Conservation (phyloP, 2,113 vertebrate species). For the Turdus rufiventris region DNA sequence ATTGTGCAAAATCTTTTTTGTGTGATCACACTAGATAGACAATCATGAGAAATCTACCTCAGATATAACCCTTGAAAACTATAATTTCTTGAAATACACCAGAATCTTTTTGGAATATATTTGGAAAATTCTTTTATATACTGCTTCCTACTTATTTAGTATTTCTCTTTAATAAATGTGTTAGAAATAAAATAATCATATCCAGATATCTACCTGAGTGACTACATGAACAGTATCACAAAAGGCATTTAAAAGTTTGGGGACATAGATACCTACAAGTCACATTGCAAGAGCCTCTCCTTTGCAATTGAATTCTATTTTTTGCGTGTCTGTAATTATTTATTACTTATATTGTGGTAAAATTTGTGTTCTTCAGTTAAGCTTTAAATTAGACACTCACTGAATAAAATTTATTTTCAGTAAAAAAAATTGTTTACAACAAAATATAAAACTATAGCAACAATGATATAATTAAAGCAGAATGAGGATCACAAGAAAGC, state of each 20-base stretch:
- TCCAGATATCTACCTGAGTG: neutral
- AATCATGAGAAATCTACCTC: neutral
- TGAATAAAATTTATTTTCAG: neutral
- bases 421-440: neutral
- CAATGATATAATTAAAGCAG: neutral
- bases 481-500: neutral
- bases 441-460: neutral
- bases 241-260: neutral
- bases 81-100: neutral
- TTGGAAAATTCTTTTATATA: neutral
- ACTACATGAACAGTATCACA: neutral
- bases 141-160: neutral
- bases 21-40: neutral
- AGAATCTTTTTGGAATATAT: neutral
- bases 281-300: neutral
- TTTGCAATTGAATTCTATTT: neutral
- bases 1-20: neutral
- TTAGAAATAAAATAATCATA: neutral
- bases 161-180: neutral
- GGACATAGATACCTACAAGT: neutral
- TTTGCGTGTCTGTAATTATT: neutral
- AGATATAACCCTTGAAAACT: neutral
- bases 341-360: neutral
- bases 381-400: neutral
- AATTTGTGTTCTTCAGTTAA: neutral